Evolutionary conservation across 2,113 vertebrate species (phyloP).

Genomic region (Onychostoma macrolepis): DNA sequence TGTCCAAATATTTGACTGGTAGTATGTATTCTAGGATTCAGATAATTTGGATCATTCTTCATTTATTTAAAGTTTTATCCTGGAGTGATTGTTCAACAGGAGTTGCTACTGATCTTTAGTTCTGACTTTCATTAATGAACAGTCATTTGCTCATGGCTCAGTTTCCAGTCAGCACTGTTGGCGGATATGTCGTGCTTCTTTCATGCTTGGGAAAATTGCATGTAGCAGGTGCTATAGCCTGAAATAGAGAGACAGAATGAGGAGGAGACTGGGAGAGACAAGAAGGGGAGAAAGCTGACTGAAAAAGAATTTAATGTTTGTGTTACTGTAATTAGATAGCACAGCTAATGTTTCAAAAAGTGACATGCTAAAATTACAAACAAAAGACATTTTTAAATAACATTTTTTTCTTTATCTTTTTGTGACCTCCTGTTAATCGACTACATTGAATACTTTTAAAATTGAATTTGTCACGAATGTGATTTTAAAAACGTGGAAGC

Average conservation of each 20-base stretch:
- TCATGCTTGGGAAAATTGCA: constrained; percentile 56
- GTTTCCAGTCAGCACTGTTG: neutral
- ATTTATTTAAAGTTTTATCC: neutral
- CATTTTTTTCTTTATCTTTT: neutral
- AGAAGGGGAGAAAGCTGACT: constrained; percentile 39
- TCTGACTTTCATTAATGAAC: neutral
- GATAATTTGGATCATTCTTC: neutral
- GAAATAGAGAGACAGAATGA: constrained; percentile 72
- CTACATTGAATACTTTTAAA: neutral
- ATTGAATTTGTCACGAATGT: neutral
- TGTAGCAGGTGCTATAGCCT: constrained; percentile 74
- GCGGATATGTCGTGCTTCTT: constrained; percentile 4
- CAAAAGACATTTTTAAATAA: neutral
- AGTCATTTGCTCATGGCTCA: neutral
- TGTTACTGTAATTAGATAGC: neutral
- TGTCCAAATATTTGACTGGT: too few species aligned
- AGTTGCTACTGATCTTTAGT: neutral
- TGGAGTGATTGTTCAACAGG: neutral
- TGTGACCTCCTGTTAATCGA: neutral
- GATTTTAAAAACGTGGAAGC: neutral
- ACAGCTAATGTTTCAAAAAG: neutral
- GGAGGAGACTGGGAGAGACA: neutral
- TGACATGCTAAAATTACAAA: neutral
- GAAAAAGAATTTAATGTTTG: constrained; percentile 24
- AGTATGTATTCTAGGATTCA: too few species aligned